Evolutionary conservation across 2,888 invertebrate genomes (phyloP), one percentile per base, ranked within the genome.

Genomic region (Drosophila birchii): DNA sequence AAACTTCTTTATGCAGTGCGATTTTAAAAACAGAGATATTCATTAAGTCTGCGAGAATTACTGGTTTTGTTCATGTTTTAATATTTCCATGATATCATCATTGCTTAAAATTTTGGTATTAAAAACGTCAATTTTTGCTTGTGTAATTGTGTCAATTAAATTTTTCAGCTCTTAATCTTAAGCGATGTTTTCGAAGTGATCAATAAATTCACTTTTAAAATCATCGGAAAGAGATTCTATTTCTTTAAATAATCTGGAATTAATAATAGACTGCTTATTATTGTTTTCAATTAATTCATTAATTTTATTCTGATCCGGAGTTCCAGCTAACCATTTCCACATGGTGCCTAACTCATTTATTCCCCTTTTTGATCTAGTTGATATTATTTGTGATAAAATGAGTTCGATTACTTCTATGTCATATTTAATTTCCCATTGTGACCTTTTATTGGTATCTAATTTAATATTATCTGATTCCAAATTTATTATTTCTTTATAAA

Each of bases 141-240:
- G 16, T 29, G 49, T 59, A 1, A 49, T 59, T 6, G 59, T 60
- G 14, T 60, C 59, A 11, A 60, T 20, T 51, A 60, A 12, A 32
- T 49, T 60, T 39, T 51, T 49, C 16, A 59, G 3, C 5, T 59
- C 59, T 29, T 20, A 60, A 60, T 39, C 49, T 20, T 51, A 60
- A 18, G 14, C 32, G 41, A 7, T 60, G 29, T 51, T 41, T 41
- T 60, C 23, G 23, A 23, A 23, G 23, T 23, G 23, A 18, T 18
- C 14, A 14, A 18, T 18, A 18, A 55, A 55, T 5, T 14, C 54
- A 4, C 7, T 8, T 20, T 43, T 41, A 14, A 55, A 43, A 55
- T 43, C 8, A 18, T n/a, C n/a, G n/a, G n/a, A n/a, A n/a, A n/a
- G n/a, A n/a, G n/a, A n/a, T n/a, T n/a, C n/a, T n/a, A n/a, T n/a